These are phyloP conservation scores for Erythrolamprus reginae DNA, from an alignment of 2,113 vertebrate species.

Conservation along the genomic window DNA sequence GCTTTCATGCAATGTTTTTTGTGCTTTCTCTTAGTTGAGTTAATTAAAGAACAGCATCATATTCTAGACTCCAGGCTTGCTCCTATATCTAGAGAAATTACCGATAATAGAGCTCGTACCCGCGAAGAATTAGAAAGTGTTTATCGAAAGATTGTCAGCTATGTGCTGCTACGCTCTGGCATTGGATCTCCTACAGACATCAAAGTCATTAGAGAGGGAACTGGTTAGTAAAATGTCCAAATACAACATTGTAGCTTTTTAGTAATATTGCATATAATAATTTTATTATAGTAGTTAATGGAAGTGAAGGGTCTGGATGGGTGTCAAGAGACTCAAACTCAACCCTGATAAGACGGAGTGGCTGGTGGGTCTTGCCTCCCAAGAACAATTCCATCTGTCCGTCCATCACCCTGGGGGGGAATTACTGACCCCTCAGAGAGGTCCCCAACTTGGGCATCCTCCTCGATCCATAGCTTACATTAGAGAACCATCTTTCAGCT, in stretches of 20 bases:
- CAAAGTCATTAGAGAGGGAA: slow-evolving; percentile 72
- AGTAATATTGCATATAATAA: not conserved
- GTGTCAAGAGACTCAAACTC: no score
- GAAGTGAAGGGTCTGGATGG: no score
- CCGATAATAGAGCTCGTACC: slow-evolving; percentile 63
- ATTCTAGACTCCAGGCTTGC: slow-evolving; percentile 71
- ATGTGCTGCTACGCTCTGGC: slow-evolving; percentile 74
- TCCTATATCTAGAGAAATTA: slow-evolving; percentile 76
- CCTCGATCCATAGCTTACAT: no score
- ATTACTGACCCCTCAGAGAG: no score
- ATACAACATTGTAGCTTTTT: not conserved
- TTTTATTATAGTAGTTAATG: not conserved
- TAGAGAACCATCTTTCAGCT: no score
- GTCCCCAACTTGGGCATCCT: no score
- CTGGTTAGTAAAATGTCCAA: slow-evolving; percentile 63
- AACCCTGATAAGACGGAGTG: no score
- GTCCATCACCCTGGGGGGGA: no score
- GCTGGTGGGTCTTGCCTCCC: no score
- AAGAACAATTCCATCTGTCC: no score
- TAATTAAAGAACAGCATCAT: slow-evolving; percentile 74
- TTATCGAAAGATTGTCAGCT: slow-evolving; percentile 77
- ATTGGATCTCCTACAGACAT: slow-evolving; percentile 71
- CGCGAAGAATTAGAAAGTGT: slow-evolving; percentile 71
- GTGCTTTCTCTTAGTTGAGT: slow-evolving; percentile 70
- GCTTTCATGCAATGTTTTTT: not conserved